Conservation (phyloP, 1,140 invertebrate species). For the Brachionus koreanus region DNA sequence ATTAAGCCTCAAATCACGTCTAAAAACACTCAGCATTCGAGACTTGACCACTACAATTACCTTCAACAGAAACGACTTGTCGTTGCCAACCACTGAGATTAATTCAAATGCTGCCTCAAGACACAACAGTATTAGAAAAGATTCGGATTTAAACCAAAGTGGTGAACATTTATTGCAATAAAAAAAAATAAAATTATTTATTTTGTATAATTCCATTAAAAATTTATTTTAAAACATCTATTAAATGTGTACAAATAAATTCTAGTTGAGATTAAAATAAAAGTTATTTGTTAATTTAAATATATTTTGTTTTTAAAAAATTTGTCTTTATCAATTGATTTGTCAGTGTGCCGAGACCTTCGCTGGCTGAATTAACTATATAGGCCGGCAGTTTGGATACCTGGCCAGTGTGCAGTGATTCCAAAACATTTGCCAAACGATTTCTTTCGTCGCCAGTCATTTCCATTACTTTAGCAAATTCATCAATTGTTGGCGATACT, state of each 20-base stretch:
- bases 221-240: constrained; percentile 13
- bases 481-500: constrained; percentile 29
- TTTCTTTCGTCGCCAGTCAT: constrained; percentile 31
- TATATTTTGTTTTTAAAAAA: constrained; percentile 12
- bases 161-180: not conserved
- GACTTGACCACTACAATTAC: not conserved
- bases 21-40: constrained; percentile 9
- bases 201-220: not conserved
- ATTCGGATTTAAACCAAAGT: not conserved
- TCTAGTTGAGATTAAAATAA: constrained; percentile 7
- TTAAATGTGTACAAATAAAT: not conserved
- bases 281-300: not conserved
- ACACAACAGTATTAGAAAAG: constrained; percentile 16
- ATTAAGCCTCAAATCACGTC: not conserved
- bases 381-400: constrained; percentile 9
- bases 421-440: constrained; percentile 1
- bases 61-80: not conserved
- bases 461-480: constrained; percentile 20
- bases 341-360: constrained; percentile 24
- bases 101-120: not conserved
- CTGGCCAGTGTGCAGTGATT: constrained; percentile 33
- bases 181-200: not conserved
- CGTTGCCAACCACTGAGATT: not conserved
- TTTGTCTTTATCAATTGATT: constrained; percentile 36
- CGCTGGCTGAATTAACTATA: constrained; percentile 38